These are phyloP conservation scores for Aviceda subcristata DNA, from an alignment of 2,113 vertebrate species.

Conservation along the genomic window DNA sequence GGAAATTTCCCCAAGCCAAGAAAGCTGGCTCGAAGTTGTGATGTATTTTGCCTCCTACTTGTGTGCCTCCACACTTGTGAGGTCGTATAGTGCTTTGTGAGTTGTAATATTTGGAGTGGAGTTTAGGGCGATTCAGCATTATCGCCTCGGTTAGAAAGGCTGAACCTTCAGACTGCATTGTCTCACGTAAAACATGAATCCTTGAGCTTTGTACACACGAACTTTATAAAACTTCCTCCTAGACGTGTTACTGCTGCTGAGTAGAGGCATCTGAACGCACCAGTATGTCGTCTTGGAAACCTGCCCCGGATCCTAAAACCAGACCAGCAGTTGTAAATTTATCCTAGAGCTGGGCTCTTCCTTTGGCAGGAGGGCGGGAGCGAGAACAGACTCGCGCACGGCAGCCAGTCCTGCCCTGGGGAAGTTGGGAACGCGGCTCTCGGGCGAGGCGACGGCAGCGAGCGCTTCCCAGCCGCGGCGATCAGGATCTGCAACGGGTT, in stretches of 20 bases:
- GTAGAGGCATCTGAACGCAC: neutral
- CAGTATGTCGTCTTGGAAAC: neutral
- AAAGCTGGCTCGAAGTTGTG: neutral
- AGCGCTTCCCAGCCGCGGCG: neutral
- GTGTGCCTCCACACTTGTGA: neutral
- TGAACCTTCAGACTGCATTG: neutral
- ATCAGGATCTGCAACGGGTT: neutral
- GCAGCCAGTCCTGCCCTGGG: neutral
- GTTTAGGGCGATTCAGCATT: neutral
- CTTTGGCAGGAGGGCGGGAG: neutral
- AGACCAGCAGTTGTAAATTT: neutral
- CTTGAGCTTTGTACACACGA: neutral
- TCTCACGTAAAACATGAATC: neutral
- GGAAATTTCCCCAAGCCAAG: neutral
- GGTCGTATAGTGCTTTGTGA: neutral
- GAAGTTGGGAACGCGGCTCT: neutral
- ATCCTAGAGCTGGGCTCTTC: neutral
- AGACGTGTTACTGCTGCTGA: neutral
- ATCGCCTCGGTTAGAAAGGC: neutral
- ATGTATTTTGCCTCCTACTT: neutral
- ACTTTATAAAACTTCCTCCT: neutral
- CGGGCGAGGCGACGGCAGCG: neutral
- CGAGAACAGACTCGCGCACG: rapidly evolving
- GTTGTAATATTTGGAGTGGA: neutral
- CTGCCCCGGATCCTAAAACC: neutral